These are phyloP conservation scores for Enteromius viviparus DNA, from an alignment of 2,797 vertebrate genomes.

Conservation along the genomic window DNA sequence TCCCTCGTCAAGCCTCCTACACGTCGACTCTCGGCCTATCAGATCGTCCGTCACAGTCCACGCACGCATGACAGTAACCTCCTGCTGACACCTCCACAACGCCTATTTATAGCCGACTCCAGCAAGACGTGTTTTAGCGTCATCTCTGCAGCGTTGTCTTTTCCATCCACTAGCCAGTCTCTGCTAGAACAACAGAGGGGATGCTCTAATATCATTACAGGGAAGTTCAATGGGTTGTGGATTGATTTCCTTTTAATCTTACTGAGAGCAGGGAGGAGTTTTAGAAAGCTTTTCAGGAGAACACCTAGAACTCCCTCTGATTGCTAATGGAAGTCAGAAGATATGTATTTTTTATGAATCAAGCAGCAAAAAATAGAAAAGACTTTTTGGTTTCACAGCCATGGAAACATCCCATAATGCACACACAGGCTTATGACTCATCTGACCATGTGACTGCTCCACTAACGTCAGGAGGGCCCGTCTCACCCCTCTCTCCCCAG, in stretches of 20 bases:
- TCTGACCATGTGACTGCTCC: conserved; percentile 38
- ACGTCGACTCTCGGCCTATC: conserved; percentile 39
- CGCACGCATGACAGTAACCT: conserved; percentile 49
- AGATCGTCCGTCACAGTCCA: conserved; percentile 41
- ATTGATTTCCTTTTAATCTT: conserved; percentile 25
- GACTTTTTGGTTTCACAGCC: conserved; percentile 20
- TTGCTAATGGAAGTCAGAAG: conserved; percentile 28
- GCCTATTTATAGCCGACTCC: conserved; percentile 58
- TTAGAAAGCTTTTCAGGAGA: conserved; percentile 5
- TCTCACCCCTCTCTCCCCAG: conserved; percentile 33
- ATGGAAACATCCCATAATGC: not conserved
- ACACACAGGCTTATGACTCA: conserved; percentile 41
- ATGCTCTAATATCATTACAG: not conserved
- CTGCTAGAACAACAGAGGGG: not conserved
- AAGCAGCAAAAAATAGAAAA: conserved; percentile 27
- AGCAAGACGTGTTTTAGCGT: conserved; percentile 32
- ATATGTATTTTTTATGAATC: conserved; percentile 41
- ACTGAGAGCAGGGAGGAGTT: conserved; percentile 1
- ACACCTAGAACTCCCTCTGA: not conserved
- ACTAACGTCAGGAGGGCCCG: conserved; percentile 42
- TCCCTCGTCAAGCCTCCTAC: conserved; percentile 46
- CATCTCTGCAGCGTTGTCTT: conserved; percentile 12
- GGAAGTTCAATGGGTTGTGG: not conserved
- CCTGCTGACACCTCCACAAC: conserved; percentile 53
- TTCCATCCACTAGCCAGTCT: not conserved